Conservation (phyloP, 1,140 invertebrate species). For the Mylabris phalerata region DNA sequence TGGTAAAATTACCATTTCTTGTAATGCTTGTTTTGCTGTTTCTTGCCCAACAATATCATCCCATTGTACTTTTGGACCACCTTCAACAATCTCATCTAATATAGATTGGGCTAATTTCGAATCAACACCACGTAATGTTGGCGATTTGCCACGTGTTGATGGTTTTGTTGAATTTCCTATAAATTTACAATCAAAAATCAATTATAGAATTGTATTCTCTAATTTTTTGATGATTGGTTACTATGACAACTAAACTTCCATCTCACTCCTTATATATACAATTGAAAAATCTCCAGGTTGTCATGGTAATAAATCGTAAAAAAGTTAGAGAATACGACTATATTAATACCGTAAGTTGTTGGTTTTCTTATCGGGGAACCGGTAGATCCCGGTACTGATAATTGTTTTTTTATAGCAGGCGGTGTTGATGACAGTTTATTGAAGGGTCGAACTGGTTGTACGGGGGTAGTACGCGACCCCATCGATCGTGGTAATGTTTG, state of each 20-base stretch:
- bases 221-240: not conserved
- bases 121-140: conserved; percentile 69
- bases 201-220: no score
- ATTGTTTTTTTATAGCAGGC: conserved; percentile 70
- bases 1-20: conserved; percentile 96
- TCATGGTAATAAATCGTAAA: no score
- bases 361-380: conserved; percentile 54
- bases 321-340: not conserved
- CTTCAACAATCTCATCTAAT: conserved; percentile 64
- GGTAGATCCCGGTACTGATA: conserved; percentile 56
- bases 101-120: conserved; percentile 82
- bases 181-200: not conserved
- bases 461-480: conserved; percentile 55
- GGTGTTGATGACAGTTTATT: conserved; percentile 70
- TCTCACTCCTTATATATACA: no score
- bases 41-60: conserved; percentile 89
- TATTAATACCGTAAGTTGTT: not conserved
- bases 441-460: conserved; percentile 46
- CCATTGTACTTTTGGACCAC: conserved; percentile 80
- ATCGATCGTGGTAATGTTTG: conserved; percentile 76
- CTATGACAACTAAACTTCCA: not conserved
- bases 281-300: no score
- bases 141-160: conserved; percentile 28
- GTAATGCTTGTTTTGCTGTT: conserved; percentile 88
- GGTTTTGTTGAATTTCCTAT: conserved; percentile 16